These are phyloP conservation scores for Anomalospiza imberbis DNA, from an alignment of 2,797 vertebrate genomes.

Conservation along the genomic window DNA sequence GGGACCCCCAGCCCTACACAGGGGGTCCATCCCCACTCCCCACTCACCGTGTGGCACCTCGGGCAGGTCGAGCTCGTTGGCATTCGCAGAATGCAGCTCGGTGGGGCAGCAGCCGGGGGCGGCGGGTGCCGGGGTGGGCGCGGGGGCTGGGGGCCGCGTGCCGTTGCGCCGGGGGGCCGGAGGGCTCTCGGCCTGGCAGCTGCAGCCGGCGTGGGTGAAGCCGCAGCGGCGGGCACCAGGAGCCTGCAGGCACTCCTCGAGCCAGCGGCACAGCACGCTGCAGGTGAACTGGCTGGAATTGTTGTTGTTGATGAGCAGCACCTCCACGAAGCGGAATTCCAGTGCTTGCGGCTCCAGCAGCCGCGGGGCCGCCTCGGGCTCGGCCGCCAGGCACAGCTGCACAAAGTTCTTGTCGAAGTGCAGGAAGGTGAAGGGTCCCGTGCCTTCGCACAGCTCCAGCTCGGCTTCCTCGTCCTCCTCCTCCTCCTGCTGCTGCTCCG, in stretches of 20 bases:
- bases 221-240: slow-evolving; percentile 77
- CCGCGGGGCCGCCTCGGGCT: slow-evolving; percentile 76
- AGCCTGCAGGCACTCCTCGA: slow-evolving; percentile 90
- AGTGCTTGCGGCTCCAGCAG: slow-evolving; percentile 83
- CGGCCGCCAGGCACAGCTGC: slow-evolving; percentile 88
- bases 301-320: slow-evolving; percentile 96
- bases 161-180: slow-evolving; percentile 77
- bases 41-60: slow-evolving; percentile 90
- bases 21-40: not conserved
- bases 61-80: slow-evolving; percentile 85
- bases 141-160: slow-evolving; percentile 70
- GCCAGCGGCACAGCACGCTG: slow-evolving; percentile 93
- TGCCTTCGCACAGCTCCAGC: slow-evolving; percentile 82
- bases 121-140: slow-evolving; percentile 24
- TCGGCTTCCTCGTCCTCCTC: slow-evolving; percentile 74
- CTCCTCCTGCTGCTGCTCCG: slow-evolving; percentile 58
- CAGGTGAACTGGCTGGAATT: slow-evolving; percentile 98
- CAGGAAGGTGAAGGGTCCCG: slow-evolving; percentile 85
- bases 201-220: slow-evolving; percentile 91
- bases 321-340: slow-evolving; percentile 91
- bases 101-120: slow-evolving; percentile 82
- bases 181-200: slow-evolving; percentile 80
- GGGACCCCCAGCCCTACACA: rapidly evolving
- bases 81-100: slow-evolving; percentile 88
- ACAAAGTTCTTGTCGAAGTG: slow-evolving; percentile 90